A percentile compares a stretch with the other conserved stretches of the same genome.
Evolutionary conservation across 2,113 vertebrate species (phyloP).

Genomic region (Poeciliopsis retropinna): DNA sequence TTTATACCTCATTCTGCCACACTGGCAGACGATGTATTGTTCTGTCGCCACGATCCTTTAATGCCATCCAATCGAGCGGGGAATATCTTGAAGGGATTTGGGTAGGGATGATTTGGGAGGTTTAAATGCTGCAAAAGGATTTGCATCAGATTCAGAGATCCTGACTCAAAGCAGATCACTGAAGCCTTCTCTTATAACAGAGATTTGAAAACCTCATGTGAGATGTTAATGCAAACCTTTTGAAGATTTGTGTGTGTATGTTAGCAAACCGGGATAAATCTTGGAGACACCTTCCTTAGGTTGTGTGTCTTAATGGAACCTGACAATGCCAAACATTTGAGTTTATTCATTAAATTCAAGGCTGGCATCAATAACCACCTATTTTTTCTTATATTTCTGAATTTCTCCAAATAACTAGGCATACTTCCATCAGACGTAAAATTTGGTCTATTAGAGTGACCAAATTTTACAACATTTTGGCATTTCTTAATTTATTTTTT

Average conservation of each 20-base stretch:
- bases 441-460: no score
- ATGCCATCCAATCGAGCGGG: conserved; percentile 81
- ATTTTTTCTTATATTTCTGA: no score
- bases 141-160: conserved; percentile 81
- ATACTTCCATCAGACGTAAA: no score
- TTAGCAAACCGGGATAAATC: neutral
- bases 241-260: conserved; percentile 18
- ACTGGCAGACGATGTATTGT: conserved; percentile 77
- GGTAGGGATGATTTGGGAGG: conserved; percentile 78
- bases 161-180: conserved; percentile 74
- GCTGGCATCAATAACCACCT: neutral
- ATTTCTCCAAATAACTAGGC: no score
- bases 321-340: neutral
- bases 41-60: conserved; percentile 80
- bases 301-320: neutral
- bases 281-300: conserved; percentile 1
- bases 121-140: conserved; percentile 81
- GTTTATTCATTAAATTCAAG: neutral
- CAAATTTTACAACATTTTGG: no score
- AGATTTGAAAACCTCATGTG: conserved; percentile 31
- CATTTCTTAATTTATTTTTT: no score
- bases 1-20: conserved; percentile 50
- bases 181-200: conserved; percentile 51
- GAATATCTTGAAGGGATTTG: conserved; percentile 86
- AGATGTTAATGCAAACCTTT: conserved; percentile 28